Conservation (phyloP, 2,113 vertebrate genomes). For the Burhinus bistriatus region DNA sequence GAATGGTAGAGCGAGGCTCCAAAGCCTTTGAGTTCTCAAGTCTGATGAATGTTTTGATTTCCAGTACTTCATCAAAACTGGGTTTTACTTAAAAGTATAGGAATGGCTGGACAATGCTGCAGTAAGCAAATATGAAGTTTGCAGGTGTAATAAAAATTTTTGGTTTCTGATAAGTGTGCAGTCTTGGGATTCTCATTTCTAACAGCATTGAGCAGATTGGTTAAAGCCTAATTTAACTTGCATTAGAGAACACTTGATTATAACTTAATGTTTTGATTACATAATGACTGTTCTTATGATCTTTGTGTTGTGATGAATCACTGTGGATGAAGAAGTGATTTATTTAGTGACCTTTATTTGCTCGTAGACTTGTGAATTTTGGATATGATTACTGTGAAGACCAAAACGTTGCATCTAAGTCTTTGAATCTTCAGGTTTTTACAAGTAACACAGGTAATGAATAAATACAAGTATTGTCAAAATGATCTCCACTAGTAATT, state of each 20-base stretch:
- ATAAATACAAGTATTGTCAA: background rate
- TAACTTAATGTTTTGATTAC: background rate
- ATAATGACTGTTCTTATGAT: background rate
- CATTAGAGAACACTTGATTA: background rate
- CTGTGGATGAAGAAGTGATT: background rate
- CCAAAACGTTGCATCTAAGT: slow-evolving; percentile 56
- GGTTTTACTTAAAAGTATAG: background rate
- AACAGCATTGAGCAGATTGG: background rate
- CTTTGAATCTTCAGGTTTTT: slow-evolving; percentile 81
- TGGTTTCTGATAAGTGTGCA: background rate
- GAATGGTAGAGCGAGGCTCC: background rate
- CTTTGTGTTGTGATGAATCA: background rate
- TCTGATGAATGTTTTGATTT: background rate
- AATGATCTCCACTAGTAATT: background rate
- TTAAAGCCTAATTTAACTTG: background rate
- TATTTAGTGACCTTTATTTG: slow-evolving; percentile 10
- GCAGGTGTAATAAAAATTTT: background rate
- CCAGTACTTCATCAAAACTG: background rate
- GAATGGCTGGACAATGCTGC: background rate
- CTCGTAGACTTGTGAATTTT: slow-evolving; percentile 84
- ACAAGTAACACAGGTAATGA: slow-evolving; percentile 84
- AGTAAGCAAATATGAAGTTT: background rate
- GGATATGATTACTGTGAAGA: slow-evolving; percentile 79
- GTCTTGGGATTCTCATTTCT: background rate
- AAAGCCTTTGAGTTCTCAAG: background rate